These are phyloP conservation scores for Clarias pachynema DNA, from an alignment of 2,797 vertebrate genomes.

Conservation along the genomic window DNA sequence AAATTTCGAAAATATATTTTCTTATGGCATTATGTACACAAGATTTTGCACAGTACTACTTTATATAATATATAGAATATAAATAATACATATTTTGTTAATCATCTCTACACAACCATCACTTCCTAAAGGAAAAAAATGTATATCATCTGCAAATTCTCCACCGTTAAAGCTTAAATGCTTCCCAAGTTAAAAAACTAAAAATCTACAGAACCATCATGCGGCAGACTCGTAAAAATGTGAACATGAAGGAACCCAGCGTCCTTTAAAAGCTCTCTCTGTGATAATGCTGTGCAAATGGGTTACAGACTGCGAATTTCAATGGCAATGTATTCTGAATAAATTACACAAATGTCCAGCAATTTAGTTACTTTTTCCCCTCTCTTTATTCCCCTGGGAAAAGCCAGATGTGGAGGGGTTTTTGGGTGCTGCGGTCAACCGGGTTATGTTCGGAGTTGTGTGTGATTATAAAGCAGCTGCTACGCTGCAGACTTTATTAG, in stretches of 20 bases:
- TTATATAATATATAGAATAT: too few relatives aligned
- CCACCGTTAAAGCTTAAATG: background rate
- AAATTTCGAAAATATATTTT: too few relatives aligned
- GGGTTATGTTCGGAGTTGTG: background rate
- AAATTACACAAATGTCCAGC: constrained; percentile 77
- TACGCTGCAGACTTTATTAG: constrained; percentile 15
- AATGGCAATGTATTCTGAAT: constrained; percentile 72
- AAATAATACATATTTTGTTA: background rate
- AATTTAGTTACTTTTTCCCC: constrained; percentile 67
- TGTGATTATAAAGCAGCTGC: constrained; percentile 36
- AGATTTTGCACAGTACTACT: too few relatives aligned
- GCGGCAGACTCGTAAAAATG: background rate
- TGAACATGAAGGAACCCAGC: background rate
- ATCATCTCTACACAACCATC: background rate
- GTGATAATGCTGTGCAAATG: constrained; percentile 76
- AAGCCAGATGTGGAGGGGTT: constrained; percentile 55
- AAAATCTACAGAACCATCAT: background rate
- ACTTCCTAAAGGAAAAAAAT: background rate
- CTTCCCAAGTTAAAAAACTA: background rate
- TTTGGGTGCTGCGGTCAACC: constrained; percentile 36
- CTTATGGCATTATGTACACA: too few relatives aligned
- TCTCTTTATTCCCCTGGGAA: constrained; percentile 45
- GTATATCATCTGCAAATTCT: background rate
- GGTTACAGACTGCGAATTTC: constrained; percentile 76
- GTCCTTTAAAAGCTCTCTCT: constrained; percentile 56